Base-by-base conservation (phyloP, 2,797 vertebrate species). In the Nannoperca australis region DNA sequence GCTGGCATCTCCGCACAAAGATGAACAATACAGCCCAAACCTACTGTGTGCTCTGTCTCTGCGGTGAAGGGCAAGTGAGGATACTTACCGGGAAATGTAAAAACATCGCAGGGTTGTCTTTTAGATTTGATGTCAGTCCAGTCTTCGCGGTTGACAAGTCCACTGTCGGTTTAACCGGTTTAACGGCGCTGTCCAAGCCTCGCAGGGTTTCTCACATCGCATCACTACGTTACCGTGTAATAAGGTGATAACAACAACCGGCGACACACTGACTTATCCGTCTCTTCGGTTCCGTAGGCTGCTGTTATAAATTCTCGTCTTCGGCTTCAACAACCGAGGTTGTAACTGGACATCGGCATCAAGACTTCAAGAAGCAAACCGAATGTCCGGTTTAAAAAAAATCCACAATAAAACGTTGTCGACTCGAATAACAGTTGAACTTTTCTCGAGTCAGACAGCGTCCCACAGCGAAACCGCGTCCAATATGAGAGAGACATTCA, bases 251-350 rank as follows among this genome's bases (percentile, higher is more conserved):
- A 78, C 68, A 55, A 70, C 77, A 61, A 66, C 74, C 82, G 75
- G 73, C 61, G 45, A 86, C 78, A 65, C 76, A 5, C 56, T 11
- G 81, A 68, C 78, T 70, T 51, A 7, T 83, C 82, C 79, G 73
- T 42, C 83, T 74, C 83, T 36, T 88, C 82, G 75, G 82, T 66
- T 82, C 72, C 73, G 73, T 83, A 81, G 79, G 58, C 87, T 70
- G 85, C 49, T 63, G 88, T 85, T 91, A 87, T 84, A 92, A 91
- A 88, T 89, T 85, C 84, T 89, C 76, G 88, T 89, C 93, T 93
- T 91, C 85, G 84, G 86, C 90, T 93, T 38, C 86, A 88, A 91
- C 89, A 85, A 87, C 91, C 86, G 88, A 86, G 85, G 86, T 87
- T 92, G 90, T 88, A 81, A 73, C 89, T 89, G 83, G 74, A 85